Evolutionary conservation across 1,140 invertebrate genomes (phyloP), one percentile per base, ranked within the genome.

Genomic region (Oppia nitens): DNA sequence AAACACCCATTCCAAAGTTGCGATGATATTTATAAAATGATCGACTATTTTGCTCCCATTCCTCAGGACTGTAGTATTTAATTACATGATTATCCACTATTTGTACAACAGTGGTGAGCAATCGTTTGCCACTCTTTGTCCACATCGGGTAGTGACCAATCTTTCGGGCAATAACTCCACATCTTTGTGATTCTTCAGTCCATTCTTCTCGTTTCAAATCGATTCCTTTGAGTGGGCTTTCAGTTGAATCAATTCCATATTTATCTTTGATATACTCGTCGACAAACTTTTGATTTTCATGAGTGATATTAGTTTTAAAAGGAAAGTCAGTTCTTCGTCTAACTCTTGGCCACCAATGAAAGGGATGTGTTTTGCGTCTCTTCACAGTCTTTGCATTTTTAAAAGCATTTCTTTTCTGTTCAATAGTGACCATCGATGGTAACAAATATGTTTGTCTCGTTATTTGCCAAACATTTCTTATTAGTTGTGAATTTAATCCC

Each of bases 1-100:
- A 64, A 66, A 82, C 81, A 6, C 86, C 91, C 47, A 77, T 29
- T 28, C 61, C 60, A 23, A 68, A 67, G n/a, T 65, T 59, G 45
- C 64, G 67, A 58, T 62, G 55, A 52, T 60, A 51, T 20, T 62
- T 64, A 78, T 59, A 68, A 70, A 71, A 73, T 71, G 66, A 72
- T 68, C 59, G 14, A 29, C 59, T 27, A 27, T 64, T 29, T 66
- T 64, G 58, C 17, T 52, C 67, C 69, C 79, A 86, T 66, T 85
- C 75, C 69, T 88, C 85, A 14, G 92, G 88, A 20, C 87, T 79
- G 60, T 81, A 83, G 71, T 94, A 96, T 67, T 83, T 85, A 50
- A 98, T 81, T 2, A 97, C 89, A 78, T 97, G 92, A 74, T 97
- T 97, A 69, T 98, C 94, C 25, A 87, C 73, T 20, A 96, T 78